Conservation (phyloP, 2,797 vertebrate species). For the Sus cebifrons region DNA sequence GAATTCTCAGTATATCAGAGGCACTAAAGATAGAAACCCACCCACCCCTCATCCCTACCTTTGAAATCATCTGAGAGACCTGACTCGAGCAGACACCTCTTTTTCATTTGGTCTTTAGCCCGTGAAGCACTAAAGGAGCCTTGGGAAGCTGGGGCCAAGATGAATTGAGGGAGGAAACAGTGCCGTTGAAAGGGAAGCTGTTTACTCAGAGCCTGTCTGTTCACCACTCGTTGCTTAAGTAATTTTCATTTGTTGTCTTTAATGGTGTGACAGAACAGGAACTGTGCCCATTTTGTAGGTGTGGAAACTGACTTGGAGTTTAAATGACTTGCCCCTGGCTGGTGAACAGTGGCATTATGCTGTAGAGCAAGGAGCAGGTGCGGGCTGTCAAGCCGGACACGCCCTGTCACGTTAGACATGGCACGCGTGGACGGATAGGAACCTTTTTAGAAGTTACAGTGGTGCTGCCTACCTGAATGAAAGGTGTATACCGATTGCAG, state of each 20-base stretch:
- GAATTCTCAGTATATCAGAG: conserved; percentile 39
- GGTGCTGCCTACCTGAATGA: neutral
- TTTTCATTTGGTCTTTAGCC: neutral
- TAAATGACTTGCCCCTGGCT: neutral
- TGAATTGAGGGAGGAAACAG: neutral
- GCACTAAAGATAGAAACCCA: neutral
- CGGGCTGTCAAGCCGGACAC: neutral
- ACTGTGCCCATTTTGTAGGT: conserved; percentile 2
- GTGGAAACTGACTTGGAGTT: conserved; percentile 13
- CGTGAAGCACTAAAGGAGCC: neutral
- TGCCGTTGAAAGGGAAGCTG: neutral
- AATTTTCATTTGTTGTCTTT: conserved; percentile 44
- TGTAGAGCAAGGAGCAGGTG: neutral
- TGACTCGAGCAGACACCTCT: neutral
- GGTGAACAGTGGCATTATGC: neutral
- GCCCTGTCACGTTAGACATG: neutral
- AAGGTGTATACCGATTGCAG: neutral
- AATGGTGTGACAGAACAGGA: neutral
- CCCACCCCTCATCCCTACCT: neutral
- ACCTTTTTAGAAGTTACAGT: neutral
- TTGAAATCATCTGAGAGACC: neutral
- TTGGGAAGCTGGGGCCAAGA: neutral
- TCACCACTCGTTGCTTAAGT: neutral
- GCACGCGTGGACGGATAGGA: neutral
- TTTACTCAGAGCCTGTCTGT: neutral